phyloP scores from a whole-genome alignment of 1,140 invertebrate genomes.

The Drosophila sucinea region DNA sequence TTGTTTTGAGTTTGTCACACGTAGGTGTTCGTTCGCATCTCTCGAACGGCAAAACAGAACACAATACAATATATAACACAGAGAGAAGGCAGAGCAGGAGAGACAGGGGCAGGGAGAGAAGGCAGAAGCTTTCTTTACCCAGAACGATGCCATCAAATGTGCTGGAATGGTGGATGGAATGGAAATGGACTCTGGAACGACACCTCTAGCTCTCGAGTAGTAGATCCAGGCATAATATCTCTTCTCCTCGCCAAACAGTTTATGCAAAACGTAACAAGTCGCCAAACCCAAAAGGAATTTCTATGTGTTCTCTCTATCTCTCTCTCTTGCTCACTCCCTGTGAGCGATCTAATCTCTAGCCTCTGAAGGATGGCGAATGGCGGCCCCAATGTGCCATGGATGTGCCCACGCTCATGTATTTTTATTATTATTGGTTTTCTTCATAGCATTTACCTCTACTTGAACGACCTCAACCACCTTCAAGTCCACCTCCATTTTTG shows the following conservation, averaged over 20 bases:
- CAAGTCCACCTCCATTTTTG: conserved; percentile 30
- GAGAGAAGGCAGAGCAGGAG: conserved; percentile 14
- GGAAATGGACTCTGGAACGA: conserved; percentile 1
- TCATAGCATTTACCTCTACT: conserved; percentile 54
- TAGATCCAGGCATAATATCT: conserved; percentile 37
- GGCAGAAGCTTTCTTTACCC: conserved; percentile 67
- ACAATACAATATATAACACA: conserved; percentile 71
- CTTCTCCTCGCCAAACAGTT: conserved; percentile 63
- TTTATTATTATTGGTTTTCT: conserved; percentile 78
- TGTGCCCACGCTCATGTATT: conserved; percentile 72
- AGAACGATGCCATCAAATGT: conserved; percentile 73
- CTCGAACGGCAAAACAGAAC: conserved; percentile 45
- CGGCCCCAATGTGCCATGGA: conserved; percentile 6
- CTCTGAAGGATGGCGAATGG: conserved; percentile 41
- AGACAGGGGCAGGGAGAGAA: conserved; percentile 13
- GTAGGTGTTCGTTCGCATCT: conserved; percentile 59
- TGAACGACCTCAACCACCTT: background rate
- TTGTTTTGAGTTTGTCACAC: conserved; percentile 64
- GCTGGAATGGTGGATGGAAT: conserved; percentile 17
- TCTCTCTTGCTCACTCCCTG: conserved; percentile 27
- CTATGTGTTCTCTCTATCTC: conserved; percentile 25
- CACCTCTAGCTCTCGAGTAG: conserved; percentile 15
- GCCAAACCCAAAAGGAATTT: conserved; percentile 49
- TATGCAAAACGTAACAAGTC: conserved; percentile 71
- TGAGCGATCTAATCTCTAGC: conserved; percentile 70